phyloP scores from a whole-genome alignment of 1,140 invertebrate species.

The Drosophila equinoxialis region DNA sequence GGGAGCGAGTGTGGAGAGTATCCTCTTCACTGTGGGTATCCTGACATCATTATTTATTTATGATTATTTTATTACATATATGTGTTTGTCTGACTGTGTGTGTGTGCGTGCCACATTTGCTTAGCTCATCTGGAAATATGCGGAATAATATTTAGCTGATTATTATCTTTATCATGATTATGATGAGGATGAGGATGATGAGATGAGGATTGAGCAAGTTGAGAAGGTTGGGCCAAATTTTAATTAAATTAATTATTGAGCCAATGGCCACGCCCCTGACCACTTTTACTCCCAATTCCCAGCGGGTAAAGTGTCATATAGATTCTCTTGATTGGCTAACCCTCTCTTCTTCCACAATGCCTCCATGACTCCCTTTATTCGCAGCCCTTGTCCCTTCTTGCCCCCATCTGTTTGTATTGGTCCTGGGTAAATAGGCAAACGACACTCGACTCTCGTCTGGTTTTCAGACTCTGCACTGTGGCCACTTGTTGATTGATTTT shows the following conservation, averaged over 20 bases:
- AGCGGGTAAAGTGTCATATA: slow-evolving; percentile 23
- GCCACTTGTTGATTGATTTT: slow-evolving; percentile 78
- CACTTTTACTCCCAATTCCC: not conserved
- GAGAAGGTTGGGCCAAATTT: slow-evolving; percentile 35
- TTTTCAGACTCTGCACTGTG: slow-evolving; percentile 14
- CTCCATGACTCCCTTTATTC: not conserved
- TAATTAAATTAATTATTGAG: slow-evolving; percentile 74
- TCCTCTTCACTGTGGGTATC: slow-evolving; percentile 39
- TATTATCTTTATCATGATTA: slow-evolving; percentile 3
- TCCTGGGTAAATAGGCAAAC: slow-evolving; percentile 18
- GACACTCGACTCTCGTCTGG: not conserved
- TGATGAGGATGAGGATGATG: not conserved
- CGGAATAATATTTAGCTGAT: slow-evolving; percentile 45
- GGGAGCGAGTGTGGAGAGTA: slow-evolving; percentile 13
- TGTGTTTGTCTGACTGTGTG: slow-evolving; percentile 16
- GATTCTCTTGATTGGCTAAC: slow-evolving; percentile 19
- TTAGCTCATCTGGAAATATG: slow-evolving; percentile 39
- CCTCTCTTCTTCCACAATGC: too few relatives aligned
- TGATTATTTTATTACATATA: slow-evolving; percentile 78
- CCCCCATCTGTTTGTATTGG: slow-evolving; percentile 1
- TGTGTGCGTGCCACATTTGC: slow-evolving; percentile 20
- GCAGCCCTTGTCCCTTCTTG: not conserved
- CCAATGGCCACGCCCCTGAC: slow-evolving; percentile 18
- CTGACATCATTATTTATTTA: slow-evolving; percentile 79
- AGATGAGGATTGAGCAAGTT: not conserved